Base-by-base conservation (phyloP, 2,797 vertebrate genomes). In the Caiman crocodilus region DNA sequence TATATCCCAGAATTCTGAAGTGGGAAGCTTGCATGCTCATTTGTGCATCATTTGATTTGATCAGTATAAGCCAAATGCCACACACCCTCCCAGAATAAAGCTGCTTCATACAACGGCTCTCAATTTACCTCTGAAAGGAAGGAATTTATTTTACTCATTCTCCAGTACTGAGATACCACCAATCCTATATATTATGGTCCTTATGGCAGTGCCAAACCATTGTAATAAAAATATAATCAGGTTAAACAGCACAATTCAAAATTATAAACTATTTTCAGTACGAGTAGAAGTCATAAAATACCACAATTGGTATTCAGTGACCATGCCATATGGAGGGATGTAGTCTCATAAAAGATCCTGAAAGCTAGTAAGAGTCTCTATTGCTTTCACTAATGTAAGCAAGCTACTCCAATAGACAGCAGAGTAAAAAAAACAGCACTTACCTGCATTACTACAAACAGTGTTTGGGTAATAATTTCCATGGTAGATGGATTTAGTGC, bases 361-460 rank as follows among this genome's bases (percentile, higher is more conserved):
- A 94, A 86, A 79, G 25, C 18, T 14, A 84, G 1, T 14, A 28
- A 56, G 21, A 80, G n/a, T 21, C 21, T 92, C 30, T 7, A 8
- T 88, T 69, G 25, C 30, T 60, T 93, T 50, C 88, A 81, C 26
- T 86, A 64, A 89, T 91, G 55, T 23, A 82, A 28, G 20, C 15
- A 81, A 63, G 55, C 20, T 87, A 26, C 7, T 58, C 57, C 56
- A 79, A 79, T 16, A 83, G 79, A 84, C 76, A 80, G 26, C 50
- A 81, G 76, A 87, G 28, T 50, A 64, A 82, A 79, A 58, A 67
- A 16, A 0, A 57, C 8, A 89, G 3, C 4, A 61, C 21, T 89
- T 82, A 28, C 58, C 55, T 83, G 6, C 18, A 28, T 85, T 92
- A 61, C 82, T 89, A 87, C 55, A 94, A 95, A 30, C 77, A 91